Evolutionary conservation across 2,113 vertebrate species (phyloP).

Genomic region (Neolamprologus hecqui): DNA sequence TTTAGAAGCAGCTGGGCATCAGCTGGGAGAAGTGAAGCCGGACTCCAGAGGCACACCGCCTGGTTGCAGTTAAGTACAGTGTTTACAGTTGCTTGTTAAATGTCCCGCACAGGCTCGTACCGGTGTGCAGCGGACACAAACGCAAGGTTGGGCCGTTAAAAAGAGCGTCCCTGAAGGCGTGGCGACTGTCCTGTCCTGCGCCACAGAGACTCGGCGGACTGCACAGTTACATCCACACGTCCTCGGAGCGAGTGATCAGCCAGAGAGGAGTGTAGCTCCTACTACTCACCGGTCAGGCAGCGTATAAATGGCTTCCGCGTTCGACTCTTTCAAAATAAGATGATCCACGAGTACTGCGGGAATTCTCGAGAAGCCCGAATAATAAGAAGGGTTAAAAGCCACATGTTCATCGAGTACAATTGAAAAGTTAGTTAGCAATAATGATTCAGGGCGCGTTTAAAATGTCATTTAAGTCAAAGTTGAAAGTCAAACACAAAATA

Average conservation of each 20-base stretch:
- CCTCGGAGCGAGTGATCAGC: constrained; percentile 12
- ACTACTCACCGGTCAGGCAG: background rate
- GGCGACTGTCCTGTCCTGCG: constrained; percentile 36
- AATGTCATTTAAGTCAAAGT: background rate
- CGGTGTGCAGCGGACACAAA: background rate
- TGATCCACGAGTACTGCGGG: background rate
- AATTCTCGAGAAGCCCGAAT: background rate
- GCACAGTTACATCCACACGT: constrained; percentile 20
- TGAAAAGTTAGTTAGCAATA: background rate
- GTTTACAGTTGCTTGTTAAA: background rate
- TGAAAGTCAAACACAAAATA: background rate
- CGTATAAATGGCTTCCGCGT: background rate
- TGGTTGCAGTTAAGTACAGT: background rate
- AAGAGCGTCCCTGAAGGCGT: constrained; percentile 34
- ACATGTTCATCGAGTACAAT: background rate
- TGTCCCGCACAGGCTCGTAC: background rate
- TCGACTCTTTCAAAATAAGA: constrained; percentile 11
- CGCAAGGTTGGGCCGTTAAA: background rate
- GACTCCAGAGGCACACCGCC: background rate
- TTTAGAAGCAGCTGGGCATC: background rate
- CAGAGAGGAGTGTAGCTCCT: background rate
- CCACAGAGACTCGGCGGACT: constrained; percentile 18
- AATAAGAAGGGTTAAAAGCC: background rate
- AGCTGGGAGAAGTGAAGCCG: background rate
- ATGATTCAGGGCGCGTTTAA: background rate